Evolutionary conservation across 1,140 invertebrate species (phyloP), one percentile per base, ranked within the genome.

Genomic region (Anthonomus grandis): DNA sequence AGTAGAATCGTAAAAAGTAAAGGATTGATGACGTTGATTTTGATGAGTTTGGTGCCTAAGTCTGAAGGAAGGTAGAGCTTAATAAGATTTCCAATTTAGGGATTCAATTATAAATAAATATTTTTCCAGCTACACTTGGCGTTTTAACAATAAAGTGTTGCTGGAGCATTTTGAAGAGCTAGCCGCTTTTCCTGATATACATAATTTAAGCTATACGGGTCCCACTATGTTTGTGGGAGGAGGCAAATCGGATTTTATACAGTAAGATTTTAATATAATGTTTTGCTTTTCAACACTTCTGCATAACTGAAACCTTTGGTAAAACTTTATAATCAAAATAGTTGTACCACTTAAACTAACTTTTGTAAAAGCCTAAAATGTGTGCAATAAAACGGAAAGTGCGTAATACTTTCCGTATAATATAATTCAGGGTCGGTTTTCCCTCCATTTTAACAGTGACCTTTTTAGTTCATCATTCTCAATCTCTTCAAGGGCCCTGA

Each of bases 141-240:
- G 72, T 21, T 67, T 74, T 56, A 78, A 76, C 67, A 68, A 67
- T 4, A 59, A 59, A 39, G 59, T 59, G 1, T 52, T 74, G 15
- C 23, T 65, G 17, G 46, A 49, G 2, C 60, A 66, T 57, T 68
- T 68, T 49, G 70, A 79, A 13, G 73, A 89, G 39, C 84, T 91
- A 48, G 75, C 80, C 1, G 64, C 70, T 5, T 91, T 91, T 74
- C 83, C 83, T 5, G 52, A 70, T 0, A 68, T 82, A 3, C 69
- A 71, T 25, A 70, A 74, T 1, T 70, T 78, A 18, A 72, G 74
- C 34, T 95, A 82, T 66, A 64, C 75, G 34, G 86, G 86, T 15
- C 85, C 85, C 10, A 86, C 86, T 6, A 71, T 92, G 0, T 96
- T 96, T 72, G 81, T 97, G 59, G 89, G 82, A 50, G 93, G 94